Evolutionary conservation across 2,113 vertebrate genomes (phyloP).

Genomic region (Vireo altiloquus): DNA sequence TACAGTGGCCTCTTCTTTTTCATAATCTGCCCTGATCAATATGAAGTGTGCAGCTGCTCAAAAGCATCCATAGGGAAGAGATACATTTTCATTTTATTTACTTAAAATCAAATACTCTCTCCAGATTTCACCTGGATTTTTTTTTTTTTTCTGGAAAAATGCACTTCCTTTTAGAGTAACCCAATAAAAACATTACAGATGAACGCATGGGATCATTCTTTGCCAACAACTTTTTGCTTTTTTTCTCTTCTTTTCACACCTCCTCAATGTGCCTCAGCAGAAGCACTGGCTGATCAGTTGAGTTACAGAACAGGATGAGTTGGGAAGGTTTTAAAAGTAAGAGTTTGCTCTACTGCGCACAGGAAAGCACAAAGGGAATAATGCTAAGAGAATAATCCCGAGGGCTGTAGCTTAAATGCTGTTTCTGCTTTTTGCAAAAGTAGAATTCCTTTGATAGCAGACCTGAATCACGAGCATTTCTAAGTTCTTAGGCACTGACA

Average conservation of each 20-base stretch:
- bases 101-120: background rate
- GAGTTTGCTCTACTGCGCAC: background rate
- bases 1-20: background rate
- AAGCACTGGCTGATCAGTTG: background rate
- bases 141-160: background rate
- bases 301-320: background rate
- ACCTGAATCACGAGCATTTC: background rate
- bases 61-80: background rate
- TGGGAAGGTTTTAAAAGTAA: background rate
- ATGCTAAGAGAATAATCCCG: background rate
- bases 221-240: background rate
- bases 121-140: background rate
- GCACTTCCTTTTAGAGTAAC: background rate
- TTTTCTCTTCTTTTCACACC: background rate
- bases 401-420: background rate
- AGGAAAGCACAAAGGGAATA: background rate
- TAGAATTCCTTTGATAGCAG: background rate
- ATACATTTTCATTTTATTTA: background rate
- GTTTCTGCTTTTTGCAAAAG: background rate
- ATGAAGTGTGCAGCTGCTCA: background rate
- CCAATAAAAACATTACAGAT: background rate
- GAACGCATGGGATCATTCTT: accelerated
- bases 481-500: background rate
- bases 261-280: background rate
- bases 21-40: background rate